Evolutionary conservation across 2,797 vertebrate genomes (phyloP).

Genomic region (Limnodromus scolopaceus): DNA sequence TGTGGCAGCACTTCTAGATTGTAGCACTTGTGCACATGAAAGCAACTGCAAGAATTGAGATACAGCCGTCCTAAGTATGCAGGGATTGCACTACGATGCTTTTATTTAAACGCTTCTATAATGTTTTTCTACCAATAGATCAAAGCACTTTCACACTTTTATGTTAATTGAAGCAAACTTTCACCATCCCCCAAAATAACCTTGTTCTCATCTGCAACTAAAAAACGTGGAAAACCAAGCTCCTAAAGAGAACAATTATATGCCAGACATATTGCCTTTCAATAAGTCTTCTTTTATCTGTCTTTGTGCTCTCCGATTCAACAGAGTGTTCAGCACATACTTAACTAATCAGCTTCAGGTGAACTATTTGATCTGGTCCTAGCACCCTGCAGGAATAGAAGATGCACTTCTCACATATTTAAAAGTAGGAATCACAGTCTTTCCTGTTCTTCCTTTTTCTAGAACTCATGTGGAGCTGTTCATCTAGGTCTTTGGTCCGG

Average conservation of each 20-base stretch:
- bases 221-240: background rate
- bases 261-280: background rate
- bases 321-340: background rate
- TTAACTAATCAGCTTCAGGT: background rate
- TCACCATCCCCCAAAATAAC: background rate
- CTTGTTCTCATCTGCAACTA: background rate
- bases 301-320: background rate
- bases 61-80: background rate
- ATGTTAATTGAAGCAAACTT: background rate
- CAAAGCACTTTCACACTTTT: background rate
- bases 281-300: background rate
- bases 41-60: background rate
- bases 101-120: background rate
- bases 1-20: background rate
- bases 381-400: background rate
- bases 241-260: background rate
- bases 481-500: background rate
- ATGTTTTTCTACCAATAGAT: background rate
- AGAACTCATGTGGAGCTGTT: background rate
- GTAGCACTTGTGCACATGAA: background rate
- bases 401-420: background rate
- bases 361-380: background rate
- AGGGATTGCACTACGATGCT: background rate
- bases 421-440: background rate
- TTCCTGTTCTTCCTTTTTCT: background rate